Percentiles rank a stretch among this genome's conserved stretches.
phyloP scores from a whole-genome alignment of 1,140 invertebrate species.

The Megalonaias nervosa region DNA sequence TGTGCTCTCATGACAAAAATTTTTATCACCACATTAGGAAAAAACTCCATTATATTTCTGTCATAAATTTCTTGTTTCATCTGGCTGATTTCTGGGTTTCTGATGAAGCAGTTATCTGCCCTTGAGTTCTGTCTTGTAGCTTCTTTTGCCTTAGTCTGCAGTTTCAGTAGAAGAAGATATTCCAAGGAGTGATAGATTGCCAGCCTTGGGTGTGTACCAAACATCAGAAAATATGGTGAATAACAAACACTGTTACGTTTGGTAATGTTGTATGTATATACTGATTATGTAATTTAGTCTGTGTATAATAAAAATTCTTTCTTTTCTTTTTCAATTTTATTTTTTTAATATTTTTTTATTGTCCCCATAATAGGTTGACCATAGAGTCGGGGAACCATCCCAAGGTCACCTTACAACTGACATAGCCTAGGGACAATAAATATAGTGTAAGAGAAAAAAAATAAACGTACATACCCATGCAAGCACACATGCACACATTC shows the following conservation, averaged over 20 bases:
- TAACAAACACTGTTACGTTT: constrained; percentile 9
- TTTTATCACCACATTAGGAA: not conserved
- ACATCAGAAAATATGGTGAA: constrained; percentile 16
- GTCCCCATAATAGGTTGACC: no score
- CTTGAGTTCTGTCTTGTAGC: not conserved
- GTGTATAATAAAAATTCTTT: no score
- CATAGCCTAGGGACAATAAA: no score
- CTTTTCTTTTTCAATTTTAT: no score
- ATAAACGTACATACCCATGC: no score
- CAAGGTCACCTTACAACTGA: no score
- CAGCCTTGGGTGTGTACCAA: not conserved
- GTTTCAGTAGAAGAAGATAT: not conserved
- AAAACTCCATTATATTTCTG: not conserved
- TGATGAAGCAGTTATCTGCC: constrained; percentile 3
- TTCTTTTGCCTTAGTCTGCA: not conserved
- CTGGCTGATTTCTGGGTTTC: not conserved
- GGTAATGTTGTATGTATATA: constrained; percentile 17
- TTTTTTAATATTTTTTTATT: no score
- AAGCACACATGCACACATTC: no score
- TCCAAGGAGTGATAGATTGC: constrained; percentile 2
- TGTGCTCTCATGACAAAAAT: not conserved
- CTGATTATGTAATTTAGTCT: not conserved
- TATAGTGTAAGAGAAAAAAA: no score
- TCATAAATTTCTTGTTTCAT: constrained; percentile 6
- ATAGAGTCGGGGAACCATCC: no score